Base-by-base conservation (phyloP, 2,113 vertebrate species). In the Capra hircus region DNA sequence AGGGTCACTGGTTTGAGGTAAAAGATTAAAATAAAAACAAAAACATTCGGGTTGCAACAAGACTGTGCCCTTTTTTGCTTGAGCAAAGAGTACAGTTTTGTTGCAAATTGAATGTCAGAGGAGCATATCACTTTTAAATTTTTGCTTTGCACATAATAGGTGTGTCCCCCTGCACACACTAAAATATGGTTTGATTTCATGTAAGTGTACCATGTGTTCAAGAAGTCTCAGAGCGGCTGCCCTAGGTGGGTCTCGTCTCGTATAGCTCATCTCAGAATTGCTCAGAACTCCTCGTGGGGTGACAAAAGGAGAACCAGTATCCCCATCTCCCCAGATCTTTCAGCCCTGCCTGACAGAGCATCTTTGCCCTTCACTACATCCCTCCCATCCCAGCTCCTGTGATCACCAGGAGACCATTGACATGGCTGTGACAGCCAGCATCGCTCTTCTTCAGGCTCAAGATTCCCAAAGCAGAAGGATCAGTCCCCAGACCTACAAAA, bases 21-120 rank as follows among this genome's bases (percentile, higher is more conserved):
- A 90, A 97, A 83, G 43, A 89, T 14, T 81, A 93, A 77, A 3
- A 78, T 77, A n/a, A 95, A 96, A 91, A 88, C 43, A 60, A 91
- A 78, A 89, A 28, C 62, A 81, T 11, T 7, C 7, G 71, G 23
- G 94, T 94, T 89, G 12, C 28, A 92, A 50, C 30, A 92, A 86
- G 90, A 80, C 15, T 59, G 33, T 13, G 30, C 40, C 4, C 3
- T 67, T 83, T 45, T 55, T 84, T 6, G 27, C n/a, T 28, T 82
- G 13, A 12, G 25, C 60, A 53, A 53, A 83, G 19, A n/a, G 50
- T 14, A 36, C 50, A 15, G 80, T 14, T 53, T 83, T 53, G 50
- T 53, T 23, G 80, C 80, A 83, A 53, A 21, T 0, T 83, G 33
- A 83, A 83, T 36, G 33, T 40, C 62, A 88, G 33, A 92, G 74